phyloP scores from a whole-genome alignment of 2,888 invertebrate genomes.

The Seira musarum region DNA sequence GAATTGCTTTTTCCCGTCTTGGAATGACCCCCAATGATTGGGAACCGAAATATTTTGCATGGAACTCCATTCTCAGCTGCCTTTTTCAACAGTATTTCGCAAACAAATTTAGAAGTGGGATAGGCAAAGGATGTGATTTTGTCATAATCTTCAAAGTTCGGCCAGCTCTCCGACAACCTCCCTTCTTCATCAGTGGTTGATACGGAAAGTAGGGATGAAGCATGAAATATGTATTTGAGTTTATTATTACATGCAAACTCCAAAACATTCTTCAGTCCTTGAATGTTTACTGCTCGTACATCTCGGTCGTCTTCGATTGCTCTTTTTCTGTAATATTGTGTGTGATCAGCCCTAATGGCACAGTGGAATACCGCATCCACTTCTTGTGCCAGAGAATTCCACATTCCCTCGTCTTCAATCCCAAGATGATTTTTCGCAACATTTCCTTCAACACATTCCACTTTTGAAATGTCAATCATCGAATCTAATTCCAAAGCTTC shows the following conservation, averaged over 20 bases:
- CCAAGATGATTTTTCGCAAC: conserved; percentile 40
- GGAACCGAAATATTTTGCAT: conserved; percentile 51
- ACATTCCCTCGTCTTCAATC: conserved; percentile 24
- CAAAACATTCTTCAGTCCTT: conserved; percentile 50
- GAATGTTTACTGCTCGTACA: conserved; percentile 51
- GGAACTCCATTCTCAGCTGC: conserved; percentile 55
- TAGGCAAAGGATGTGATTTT: conserved; percentile 46
- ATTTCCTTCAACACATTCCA: conserved; percentile 50
- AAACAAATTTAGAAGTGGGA: conserved; percentile 53
- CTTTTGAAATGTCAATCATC: conserved; percentile 19
- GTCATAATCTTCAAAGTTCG: conserved; percentile 33
- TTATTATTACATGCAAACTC: conserved; percentile 43
- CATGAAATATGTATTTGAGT: conserved; percentile 40
- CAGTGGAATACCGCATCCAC: conserved; percentile 55
- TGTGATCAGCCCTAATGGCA: conserved; percentile 51
- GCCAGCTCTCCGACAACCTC: conserved; percentile 21
- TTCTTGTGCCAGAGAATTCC: conserved; percentile 27
- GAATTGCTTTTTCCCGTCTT: conserved; percentile 28
- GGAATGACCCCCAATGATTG: conserved; percentile 43
- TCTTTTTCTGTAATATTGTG: conserved; percentile 43
- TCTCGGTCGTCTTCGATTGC: conserved; percentile 26
- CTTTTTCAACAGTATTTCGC: conserved; percentile 46
- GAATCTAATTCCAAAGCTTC: conserved; percentile 17
- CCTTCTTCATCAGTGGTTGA: conserved; percentile 19
- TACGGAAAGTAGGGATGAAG: conserved; percentile 46